Conservation (phyloP, 2,113 vertebrate genomes). For the Pluvialis apricaria region DNA sequence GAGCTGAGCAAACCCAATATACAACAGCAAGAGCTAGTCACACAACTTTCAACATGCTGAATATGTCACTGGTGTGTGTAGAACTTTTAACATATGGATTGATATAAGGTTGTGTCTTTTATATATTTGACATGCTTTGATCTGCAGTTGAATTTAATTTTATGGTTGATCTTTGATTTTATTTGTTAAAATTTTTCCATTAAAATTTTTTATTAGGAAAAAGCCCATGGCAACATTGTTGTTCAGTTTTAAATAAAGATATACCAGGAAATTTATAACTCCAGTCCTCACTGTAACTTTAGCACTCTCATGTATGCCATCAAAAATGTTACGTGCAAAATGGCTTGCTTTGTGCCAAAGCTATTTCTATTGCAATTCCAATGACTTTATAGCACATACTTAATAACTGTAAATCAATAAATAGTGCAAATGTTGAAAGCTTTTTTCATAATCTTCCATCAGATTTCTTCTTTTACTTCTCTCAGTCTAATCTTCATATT, state of each 20-base stretch:
- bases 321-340: conserved; percentile 12
- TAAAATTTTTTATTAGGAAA: background rate
- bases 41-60: background rate
- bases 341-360: conserved; percentile 23
- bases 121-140: background rate
- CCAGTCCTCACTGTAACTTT: background rate
- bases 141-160: background rate
- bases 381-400: background rate
- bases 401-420: conserved; percentile 24
- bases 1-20: background rate
- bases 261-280: background rate
- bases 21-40: background rate
- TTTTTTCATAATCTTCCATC: background rate
- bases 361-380: background rate
- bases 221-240: background rate
- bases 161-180: background rate
- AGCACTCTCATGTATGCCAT: conserved; percentile 7
- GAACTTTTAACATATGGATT: background rate
- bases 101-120: background rate
- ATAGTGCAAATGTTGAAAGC: background rate
- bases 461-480: background rate
- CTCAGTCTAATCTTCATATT: background rate
- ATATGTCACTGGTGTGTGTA: background rate
- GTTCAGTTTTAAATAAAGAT: background rate
- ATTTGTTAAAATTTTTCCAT: background rate